These are phyloP conservation scores for Microdon myrmicae DNA, from an alignment of 2,888 invertebrate species.

Conservation along the genomic window DNA sequence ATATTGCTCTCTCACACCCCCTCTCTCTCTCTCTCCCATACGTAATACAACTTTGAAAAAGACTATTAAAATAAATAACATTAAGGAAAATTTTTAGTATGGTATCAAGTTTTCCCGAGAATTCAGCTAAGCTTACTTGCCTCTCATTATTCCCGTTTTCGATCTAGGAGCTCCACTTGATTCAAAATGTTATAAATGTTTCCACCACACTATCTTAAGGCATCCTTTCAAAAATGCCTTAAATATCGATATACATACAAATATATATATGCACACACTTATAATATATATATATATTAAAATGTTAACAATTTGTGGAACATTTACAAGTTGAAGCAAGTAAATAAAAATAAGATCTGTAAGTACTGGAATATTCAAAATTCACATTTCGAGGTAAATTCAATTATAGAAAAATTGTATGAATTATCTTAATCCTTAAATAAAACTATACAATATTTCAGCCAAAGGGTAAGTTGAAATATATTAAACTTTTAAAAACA, in stretches of 20 bases:
- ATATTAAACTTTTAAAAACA: conserved; percentile 25
- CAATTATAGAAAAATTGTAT: conserved; percentile 25
- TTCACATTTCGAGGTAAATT: conserved; percentile 50
- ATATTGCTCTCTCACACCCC: conserved; percentile 43
- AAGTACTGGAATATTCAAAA: conserved; percentile 50
- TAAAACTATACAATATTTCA: conserved; percentile 41
- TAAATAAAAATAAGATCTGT: conserved; percentile 48
- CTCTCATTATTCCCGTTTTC: conserved; percentile 67
- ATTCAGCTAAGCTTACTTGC: conserved; percentile 67
- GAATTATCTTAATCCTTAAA: conserved; percentile 17
- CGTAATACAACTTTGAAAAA: too few relatives aligned
- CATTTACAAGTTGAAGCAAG: conserved; percentile 66
- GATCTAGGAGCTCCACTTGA: conserved; percentile 67
- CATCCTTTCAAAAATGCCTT: background rate
- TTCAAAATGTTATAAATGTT: conserved; percentile 65
- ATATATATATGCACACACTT: background rate
- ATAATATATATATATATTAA: background rate
- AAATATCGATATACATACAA: conserved; percentile 1
- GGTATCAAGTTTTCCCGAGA: conserved; percentile 67
- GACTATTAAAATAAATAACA: conserved; percentile 39
- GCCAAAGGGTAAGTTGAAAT: conserved; percentile 52
- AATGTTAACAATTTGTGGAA: conserved; percentile 59
- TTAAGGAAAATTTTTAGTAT: conserved; percentile 52
- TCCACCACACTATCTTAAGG: conserved; percentile 58
- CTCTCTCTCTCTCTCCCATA: too few relatives aligned